Base-by-base conservation (phyloP, 1,140 invertebrate genomes). In the Zaprionus africanus region DNA sequence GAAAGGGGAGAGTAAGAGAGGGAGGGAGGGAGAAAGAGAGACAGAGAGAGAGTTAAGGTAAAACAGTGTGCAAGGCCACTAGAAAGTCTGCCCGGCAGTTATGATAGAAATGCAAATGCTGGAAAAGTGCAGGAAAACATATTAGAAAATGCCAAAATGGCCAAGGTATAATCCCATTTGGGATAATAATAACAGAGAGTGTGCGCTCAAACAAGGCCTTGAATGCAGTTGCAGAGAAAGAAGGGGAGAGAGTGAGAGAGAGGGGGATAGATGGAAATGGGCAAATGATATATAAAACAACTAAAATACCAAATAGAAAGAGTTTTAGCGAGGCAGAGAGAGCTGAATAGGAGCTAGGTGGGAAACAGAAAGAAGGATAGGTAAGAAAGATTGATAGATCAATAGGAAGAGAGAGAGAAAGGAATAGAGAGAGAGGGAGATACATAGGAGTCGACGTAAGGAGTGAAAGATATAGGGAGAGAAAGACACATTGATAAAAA, bases 51-150 rank as follows among this genome's bases (percentile, higher is more conserved):
- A 17, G n/a, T n/a, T n/a, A n/a, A 46, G 41, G 13, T 17, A 17
- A n/a, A 9, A n/a, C n/a, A 46, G n/a, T 46, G n/a, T 46, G 41
- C 41, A 46, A 46, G 41, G 41, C 41, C 41, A 46, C 19, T 46
- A 46, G 41, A 17, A 46, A 46, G n/a, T 46, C n/a, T 46, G n/a
- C n/a, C 3, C n/a, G 41, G 41, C 41, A 46, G 41, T 46, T 46
- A 46, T 46, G 41, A 17, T 46, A 2, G 41, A 46, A 46, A 46
- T 46, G n/a, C 41, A 46, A 46, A 46, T 46, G n/a, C n/a, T 46
- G 41, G 17, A 41, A 26, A 28, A 67, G 4, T 15, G 34, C 64
- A 59, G 26, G 54, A 28, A 70, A 66, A 66, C 15, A 64, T 53
- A 64, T 31, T 5, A 51, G 61, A 51, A 28, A 58, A 43, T 28